Evolutionary conservation across 2,113 vertebrate genomes (phyloP).

Genomic region (Melanerpes aurifrons): DNA sequence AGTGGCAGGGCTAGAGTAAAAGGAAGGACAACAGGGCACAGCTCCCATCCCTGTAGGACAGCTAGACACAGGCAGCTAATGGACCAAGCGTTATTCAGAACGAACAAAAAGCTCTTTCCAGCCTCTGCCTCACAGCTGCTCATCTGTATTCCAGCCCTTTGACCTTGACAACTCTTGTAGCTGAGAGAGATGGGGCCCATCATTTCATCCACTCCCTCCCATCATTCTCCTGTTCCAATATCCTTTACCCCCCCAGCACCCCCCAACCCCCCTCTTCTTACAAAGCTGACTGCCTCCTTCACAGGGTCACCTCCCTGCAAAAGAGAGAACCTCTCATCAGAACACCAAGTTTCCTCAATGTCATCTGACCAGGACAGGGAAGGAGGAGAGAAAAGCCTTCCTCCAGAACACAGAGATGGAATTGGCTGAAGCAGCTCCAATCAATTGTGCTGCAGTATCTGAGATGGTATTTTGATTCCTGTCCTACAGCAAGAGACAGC

Average conservation of each 20-base stretch:
- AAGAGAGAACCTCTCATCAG: background rate
- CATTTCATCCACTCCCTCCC: background rate
- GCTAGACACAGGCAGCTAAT: background rate
- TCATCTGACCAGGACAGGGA: background rate
- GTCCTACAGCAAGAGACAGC: constrained; percentile 41
- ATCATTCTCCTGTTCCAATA: background rate
- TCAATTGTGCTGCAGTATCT: constrained; percentile 14
- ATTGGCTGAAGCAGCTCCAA: constrained; percentile 4
- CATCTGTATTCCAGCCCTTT: background rate
- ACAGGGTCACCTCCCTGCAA: background rate
- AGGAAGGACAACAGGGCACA: background rate
- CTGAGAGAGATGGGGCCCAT: background rate
- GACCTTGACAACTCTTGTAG: background rate
- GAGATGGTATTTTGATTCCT: constrained; percentile 57
- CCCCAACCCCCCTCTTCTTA: background rate
- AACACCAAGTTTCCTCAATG: background rate
- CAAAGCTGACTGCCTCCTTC: background rate
- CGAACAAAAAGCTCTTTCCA: background rate
- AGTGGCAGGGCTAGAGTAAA: background rate
- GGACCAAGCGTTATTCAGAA: background rate
- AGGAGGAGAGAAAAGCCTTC: background rate
- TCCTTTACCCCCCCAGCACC: background rate
- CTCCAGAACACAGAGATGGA: background rate
- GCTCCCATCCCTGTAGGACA: background rate
- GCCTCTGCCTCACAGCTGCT: constrained; percentile 6